phyloP scores from a whole-genome alignment of 2,113 vertebrate genomes.

The Sardina pilchardus region DNA sequence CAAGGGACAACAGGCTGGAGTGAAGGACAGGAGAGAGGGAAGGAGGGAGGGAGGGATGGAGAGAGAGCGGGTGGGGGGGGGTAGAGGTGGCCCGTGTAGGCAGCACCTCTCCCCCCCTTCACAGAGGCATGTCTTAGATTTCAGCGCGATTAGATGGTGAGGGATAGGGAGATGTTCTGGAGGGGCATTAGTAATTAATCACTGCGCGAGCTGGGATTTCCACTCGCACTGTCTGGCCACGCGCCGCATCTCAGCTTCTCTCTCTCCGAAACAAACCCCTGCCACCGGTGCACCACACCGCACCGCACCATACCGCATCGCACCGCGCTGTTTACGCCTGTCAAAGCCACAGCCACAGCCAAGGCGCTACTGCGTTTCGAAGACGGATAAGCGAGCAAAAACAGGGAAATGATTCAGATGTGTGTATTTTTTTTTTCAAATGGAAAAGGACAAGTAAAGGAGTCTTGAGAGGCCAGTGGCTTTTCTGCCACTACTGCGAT shows the following conservation, averaged over 20 bases:
- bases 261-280: conserved; percentile 11
- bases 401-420: neutral
- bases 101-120: conserved; percentile 38
- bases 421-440: neutral
- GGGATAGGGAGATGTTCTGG: conserved; percentile 59
- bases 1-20: conserved; percentile 25
- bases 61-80: conserved; percentile 29
- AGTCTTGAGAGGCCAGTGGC: conserved; percentile 52
- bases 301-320: neutral
- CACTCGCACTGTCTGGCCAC: conserved; percentile 52
- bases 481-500: conserved; percentile 42
- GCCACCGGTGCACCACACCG: neutral
- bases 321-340: neutral
- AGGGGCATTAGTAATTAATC: conserved; percentile 63
- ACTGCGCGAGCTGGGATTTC: conserved; percentile 58
- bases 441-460: conserved; percentile 25
- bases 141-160: conserved; percentile 61
- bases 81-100: conserved; percentile 28
- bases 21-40: conserved; percentile 38
- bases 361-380: neutral
- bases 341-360: conserved; percentile 1
- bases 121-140: conserved; percentile 59
- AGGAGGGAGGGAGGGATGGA: conserved; percentile 40
- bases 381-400: neutral
- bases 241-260: conserved; percentile 20